Base-by-base conservation (phyloP, 2,888 invertebrate genomes). In the Ochlodes sylvanus region DNA sequence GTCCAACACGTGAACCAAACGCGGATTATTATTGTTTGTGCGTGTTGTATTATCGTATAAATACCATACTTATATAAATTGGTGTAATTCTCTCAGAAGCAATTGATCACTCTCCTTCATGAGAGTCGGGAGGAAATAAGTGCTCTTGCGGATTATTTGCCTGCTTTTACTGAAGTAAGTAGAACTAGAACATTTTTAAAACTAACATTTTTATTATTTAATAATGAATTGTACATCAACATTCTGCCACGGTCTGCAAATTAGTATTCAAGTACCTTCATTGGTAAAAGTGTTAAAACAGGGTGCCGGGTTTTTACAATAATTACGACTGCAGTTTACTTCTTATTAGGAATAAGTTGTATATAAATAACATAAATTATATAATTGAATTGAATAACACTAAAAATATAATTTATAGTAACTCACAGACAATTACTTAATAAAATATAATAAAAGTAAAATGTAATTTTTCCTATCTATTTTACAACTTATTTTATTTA, bases 1-100 rank as follows among this genome's bases (percentile, higher is more conserved):
- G 83, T 85, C 77, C 82, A 80, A 79, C 86, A 83, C 86, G 87
- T 85, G 86, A 84, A 81, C 57, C 63, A 60, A 57, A 68, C 70
- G 67, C 73, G 10, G 41, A 12, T 10, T 47, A 38, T 19, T 47
- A 64, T 57, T 64, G 56, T 74, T 72, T 61, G 62, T 72, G 70
- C 75, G 27, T 66, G 70, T 75, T 70, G 61, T 27, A 44, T 6
- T 42, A 41, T 15, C 42, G 12, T n/a, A 15, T 47, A 58, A 58
- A 10, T 50, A 34, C 15, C 44, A 15, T 38, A 38, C 38, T 38
- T 57, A 52, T 21, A 70, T 70, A 68, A 15, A 41, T 9, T 38
- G 9, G 58, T 58, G 41, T 65, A 52, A 38, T 41, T 42, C 15
- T 58, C 9, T 47, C 7, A 27, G 27, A 14, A 32, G 42, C 38